A percentile compares a stretch with the other conserved stretches of the same genome.
phyloP scores from a whole-genome alignment of 2,113 vertebrate genomes.

The Microcebus griseorufus region DNA sequence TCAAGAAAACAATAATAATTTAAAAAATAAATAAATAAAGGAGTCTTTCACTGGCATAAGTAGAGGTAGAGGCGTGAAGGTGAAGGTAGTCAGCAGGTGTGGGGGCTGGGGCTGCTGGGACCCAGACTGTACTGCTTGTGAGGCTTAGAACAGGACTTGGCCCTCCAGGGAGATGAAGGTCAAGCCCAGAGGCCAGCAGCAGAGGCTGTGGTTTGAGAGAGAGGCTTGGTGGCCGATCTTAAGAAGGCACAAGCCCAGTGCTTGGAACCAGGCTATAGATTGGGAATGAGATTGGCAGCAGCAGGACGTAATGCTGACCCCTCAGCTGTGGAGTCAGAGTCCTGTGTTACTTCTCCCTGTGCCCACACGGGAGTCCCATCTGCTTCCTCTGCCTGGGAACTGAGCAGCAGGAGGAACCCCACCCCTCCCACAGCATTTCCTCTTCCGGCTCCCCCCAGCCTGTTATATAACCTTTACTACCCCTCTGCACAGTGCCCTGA shows the following conservation, averaged over 20 bases:
- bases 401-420: neutral
- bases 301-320: neutral
- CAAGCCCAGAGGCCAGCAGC: neutral
- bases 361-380: neutral
- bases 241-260: neutral
- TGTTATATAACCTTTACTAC: neutral
- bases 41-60: neutral
- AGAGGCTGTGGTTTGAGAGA: neutral
- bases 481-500: neutral
- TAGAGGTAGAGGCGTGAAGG: neutral
- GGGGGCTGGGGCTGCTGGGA: neutral
- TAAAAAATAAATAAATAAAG: neutral
- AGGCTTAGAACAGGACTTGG: neutral
- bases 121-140: neutral
- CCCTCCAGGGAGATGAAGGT: neutral
- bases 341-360: neutral
- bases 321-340: neutral
- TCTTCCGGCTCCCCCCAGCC: neutral
- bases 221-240: neutral
- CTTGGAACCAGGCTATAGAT: neutral
- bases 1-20: neutral
- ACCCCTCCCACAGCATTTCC: neutral
- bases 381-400: neutral
- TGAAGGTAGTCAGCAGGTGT: neutral
- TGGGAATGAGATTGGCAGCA: neutral